Base-by-base conservation (phyloP, 2,797 vertebrate species). In the Xenops minutus region DNA sequence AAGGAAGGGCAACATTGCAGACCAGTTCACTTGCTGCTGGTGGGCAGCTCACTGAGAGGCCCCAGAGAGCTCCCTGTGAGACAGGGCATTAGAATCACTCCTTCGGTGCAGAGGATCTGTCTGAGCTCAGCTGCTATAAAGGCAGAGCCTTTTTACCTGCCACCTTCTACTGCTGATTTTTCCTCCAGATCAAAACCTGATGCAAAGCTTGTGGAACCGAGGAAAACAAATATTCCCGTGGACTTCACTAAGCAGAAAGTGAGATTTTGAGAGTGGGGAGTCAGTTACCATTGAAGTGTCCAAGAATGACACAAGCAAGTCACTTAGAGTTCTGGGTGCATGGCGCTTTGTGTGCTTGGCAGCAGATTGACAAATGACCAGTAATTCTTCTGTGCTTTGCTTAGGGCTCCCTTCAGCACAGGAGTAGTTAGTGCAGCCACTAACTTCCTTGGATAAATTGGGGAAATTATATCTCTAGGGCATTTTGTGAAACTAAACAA, bases 81-180 rank as follows among this genome's bases (percentile, higher is more conserved):
- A 34, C n/a, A 0, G 1, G 8, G 9, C 2, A 0, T 29, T 32
- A 52, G 30, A 58, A 48, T 43, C 2, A 3, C 4, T 29, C 23
- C 19, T 44, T 37, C 32, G 16, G 17, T 62, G 48, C 6, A 8
- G 8, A 62, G 43, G 37, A 52, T 56, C 46, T 74, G 21, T 24
- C 48, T 44, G 43, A 79, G 39, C 43, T 82, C 36, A 64, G 72
- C 66, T 78, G 19, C 48, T 55, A 12, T 32, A 19, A 71, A 62
- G 34, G 72, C 61, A 88, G 55, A 51, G 18, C 19, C 22, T 56
- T 30, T 74, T 64, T 24, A 59, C 14, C 21, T 69, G 18, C 29
- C 21, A 71, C 43, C 17, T 69, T 39, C 49, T 49, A 44, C 62
- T 86, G 39, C 14, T 76, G 20, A 56, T 63, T 86, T 79, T 71